phyloP scores from a whole-genome alignment of 2,113 vertebrate species.

The Ancistrus triradiatus region DNA sequence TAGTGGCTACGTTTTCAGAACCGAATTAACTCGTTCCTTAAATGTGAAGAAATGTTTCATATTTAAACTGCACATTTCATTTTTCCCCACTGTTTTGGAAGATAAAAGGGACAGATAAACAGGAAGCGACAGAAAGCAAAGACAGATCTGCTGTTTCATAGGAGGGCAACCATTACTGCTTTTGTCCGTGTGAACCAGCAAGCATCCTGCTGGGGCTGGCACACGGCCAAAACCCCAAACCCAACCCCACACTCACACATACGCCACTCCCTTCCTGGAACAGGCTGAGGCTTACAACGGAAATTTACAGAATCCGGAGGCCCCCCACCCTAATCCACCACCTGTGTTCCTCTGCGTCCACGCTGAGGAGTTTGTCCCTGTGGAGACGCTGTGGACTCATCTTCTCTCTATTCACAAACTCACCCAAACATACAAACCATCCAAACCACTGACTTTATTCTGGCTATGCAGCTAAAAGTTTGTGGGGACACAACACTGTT shows the following conservation, averaged over 20 bases:
- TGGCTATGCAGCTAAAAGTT: no score
- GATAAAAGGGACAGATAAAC: not conserved
- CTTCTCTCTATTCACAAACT: no score
- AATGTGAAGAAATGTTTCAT: no score
- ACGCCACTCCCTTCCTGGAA: constrained; percentile 66
- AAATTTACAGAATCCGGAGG: constrained; percentile 66
- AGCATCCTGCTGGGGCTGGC: constrained; percentile 72
- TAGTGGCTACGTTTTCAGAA: no score
- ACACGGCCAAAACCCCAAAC: constrained; percentile 60
- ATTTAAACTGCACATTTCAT: no score
- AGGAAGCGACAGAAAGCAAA: not conserved
- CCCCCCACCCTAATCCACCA: constrained; percentile 37
- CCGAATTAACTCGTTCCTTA: no score
- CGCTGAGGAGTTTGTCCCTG: not conserved
- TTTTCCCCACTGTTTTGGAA: no score
- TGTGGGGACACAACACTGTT: no score
- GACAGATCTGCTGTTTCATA: constrained; percentile 8
- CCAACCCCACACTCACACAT: constrained; percentile 38
- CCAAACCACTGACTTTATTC: no score
- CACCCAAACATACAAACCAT: no score
- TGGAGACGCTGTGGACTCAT: not conserved
- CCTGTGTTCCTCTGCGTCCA: constrained; percentile 45
- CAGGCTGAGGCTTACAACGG: constrained; percentile 62
- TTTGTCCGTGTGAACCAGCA: constrained; percentile 66
- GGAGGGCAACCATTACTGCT: constrained; percentile 45